phyloP scores from a whole-genome alignment of 2,888 invertebrate genomes.

The Tenthredo livida region DNA sequence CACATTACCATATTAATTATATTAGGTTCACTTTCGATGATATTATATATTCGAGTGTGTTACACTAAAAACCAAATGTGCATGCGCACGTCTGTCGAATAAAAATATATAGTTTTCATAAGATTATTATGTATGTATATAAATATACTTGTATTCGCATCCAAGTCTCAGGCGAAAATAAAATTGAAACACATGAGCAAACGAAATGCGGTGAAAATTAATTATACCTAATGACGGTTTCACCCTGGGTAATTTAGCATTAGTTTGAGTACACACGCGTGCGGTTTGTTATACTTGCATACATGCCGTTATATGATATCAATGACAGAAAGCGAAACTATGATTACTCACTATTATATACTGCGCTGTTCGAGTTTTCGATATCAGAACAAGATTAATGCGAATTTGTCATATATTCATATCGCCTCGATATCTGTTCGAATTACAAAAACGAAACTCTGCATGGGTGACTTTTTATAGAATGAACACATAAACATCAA shows the following conservation, averaged over 20 bases:
- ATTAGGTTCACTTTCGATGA: too few relatives aligned
- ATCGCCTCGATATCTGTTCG: background rate
- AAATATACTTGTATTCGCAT: background rate
- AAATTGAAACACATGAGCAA: too few relatives aligned
- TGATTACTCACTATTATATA: background rate
- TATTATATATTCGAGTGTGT: too few relatives aligned
- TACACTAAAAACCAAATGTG: too few relatives aligned
- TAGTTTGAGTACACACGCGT: background rate
- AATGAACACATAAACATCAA: background rate
- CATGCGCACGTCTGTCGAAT: background rate
- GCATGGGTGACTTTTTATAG: background rate
- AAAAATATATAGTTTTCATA: background rate
- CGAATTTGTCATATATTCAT: too few relatives aligned
- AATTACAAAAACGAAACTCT: background rate
- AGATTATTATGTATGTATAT: background rate
- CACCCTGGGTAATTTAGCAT: background rate
- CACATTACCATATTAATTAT: too few relatives aligned
- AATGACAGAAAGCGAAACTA: background rate
- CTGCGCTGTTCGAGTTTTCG: background rate
- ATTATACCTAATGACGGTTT: background rate
- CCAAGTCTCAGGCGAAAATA: background rate
- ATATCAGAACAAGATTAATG: background rate
- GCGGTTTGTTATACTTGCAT: too few relatives aligned
- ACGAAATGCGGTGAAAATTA: background rate
- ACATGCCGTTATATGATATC: background rate